These are phyloP conservation scores for Orthosia incerta DNA, from an alignment of 2,888 invertebrate species.

Conservation along the genomic window DNA sequence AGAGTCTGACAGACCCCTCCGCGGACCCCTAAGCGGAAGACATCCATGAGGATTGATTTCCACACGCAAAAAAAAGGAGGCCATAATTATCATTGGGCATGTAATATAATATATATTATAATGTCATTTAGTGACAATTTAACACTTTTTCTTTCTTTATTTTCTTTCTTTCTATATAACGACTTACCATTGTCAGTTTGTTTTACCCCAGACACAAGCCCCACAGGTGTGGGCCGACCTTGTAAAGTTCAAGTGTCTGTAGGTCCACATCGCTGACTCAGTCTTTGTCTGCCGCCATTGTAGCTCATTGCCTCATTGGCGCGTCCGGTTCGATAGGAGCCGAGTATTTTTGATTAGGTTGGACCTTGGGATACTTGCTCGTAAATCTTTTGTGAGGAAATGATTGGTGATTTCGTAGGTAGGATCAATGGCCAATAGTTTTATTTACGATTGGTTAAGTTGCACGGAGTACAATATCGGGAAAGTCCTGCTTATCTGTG, in stretches of 20 bases:
- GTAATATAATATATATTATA: too few relatives aligned
- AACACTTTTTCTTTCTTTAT: too few relatives aligned
- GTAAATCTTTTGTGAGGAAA: slow-evolving; percentile 21
- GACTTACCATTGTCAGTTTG: neutral
- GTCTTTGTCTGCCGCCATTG: slow-evolving; percentile 55
- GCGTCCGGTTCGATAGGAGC: slow-evolving; percentile 50
- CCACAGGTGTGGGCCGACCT: slow-evolving; percentile 51
- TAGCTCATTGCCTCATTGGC: slow-evolving; percentile 47
- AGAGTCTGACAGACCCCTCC: too few relatives aligned
- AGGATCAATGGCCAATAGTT: neutral
- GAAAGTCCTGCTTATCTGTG: neutral
- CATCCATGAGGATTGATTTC: too few relatives aligned
- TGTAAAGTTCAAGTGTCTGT: slow-evolving; percentile 61
- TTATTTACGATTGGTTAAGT: neutral
- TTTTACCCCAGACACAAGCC: neutral
- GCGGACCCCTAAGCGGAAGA: too few relatives aligned
- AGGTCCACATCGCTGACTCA: slow-evolving; percentile 48
- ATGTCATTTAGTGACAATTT: too few relatives aligned
- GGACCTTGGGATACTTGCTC: slow-evolving; percentile 16
- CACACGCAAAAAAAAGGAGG: too few relatives aligned
- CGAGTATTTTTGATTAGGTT: slow-evolving; percentile 33
- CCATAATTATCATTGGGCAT: too few relatives aligned
- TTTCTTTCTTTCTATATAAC: too few relatives aligned
- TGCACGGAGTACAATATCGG: neutral
- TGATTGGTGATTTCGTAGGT: slow-evolving; percentile 1